Evolutionary conservation across 2,888 invertebrate species (phyloP), one percentile per base, ranked within the genome.

Genomic region (Pocota personata): DNA sequence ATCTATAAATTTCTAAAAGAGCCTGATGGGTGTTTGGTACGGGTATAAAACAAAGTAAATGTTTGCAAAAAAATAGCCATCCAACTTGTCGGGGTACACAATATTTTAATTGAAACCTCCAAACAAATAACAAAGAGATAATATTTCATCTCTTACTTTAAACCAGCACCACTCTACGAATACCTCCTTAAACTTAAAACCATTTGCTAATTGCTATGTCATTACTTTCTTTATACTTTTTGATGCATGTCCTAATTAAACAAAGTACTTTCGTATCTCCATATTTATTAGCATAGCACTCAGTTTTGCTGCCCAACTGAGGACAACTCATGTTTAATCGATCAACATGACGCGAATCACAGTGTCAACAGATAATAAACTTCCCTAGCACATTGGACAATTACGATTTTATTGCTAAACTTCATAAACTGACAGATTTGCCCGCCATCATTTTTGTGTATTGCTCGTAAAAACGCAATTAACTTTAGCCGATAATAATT

Each of bases 401-500:
- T 80, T 58, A 83, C 72, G 43, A 52, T 60, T 83, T 77, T 83
- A 83, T 66, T 72, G 72, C 27, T 35, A 37, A 72, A 79, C 72
- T 72, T 79, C 72, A 79, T 79, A 72, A 82, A 77, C 19, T 72
- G 77, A 72, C 77, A 77, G 82, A 77, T 82, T 82, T 82, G 21
- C 19, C 40, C 52, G 55, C 48, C 69, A 64, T 55, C 19, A 52
- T 58, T 52, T 52, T 30, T 69, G 82, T 24, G 69, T 50, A 46
- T 46, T 50, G 21, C 72, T 72, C 82, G 30, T 82, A 82, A 82
- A 77, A 76, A 58, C 58, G 60, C 46, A 77, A 82, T 82, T 82
- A 77, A 82, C 30, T 66, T 64, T 50, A 48, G 35, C 57, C 50
- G 58, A 66, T 72, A 72, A 57, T 55, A 46, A 66, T 72, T 64